Conservation (phyloP, 2,113 vertebrate species). For the Sebastes fasciatus region DNA sequence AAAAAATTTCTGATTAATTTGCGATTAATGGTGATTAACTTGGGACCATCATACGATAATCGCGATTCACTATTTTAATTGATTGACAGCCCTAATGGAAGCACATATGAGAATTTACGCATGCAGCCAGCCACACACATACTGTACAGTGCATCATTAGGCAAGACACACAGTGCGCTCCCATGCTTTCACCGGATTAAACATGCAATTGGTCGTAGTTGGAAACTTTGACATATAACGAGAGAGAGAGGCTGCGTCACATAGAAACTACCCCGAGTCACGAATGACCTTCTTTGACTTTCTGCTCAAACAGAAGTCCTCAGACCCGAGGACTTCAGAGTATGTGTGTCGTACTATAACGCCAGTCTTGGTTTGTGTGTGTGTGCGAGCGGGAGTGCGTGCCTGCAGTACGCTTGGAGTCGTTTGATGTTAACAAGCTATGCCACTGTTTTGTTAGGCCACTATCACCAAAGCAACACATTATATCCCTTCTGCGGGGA, state of each 20-base stretch:
- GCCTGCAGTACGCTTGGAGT: constrained; percentile 24
- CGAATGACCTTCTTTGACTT: constrained; percentile 70
- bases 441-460: constrained; percentile 76
- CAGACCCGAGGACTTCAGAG: constrained; percentile 37
- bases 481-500: constrained; percentile 51
- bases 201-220: constrained; percentile 54
- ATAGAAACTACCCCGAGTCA: constrained; percentile 70
- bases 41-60: no score
- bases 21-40: no score
- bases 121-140: constrained; percentile 13
- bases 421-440: constrained; percentile 79
- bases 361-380: constrained; percentile 11
- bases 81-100: no score
- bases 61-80: no score
- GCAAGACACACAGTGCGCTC: neutral
- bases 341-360: constrained; percentile 57
- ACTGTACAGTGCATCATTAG: constrained; percentile 30
- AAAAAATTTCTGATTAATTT: no score
- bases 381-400: constrained; percentile 4
- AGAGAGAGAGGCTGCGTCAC: constrained; percentile 42
- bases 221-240: constrained; percentile 66
- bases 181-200: constrained; percentile 48
- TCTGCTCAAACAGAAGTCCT: constrained; percentile 57
- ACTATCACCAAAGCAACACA: constrained; percentile 81
- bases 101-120: neutral